Evolutionary conservation across 2,888 invertebrate genomes (phyloP).

Genomic region (Drosophila nigricruria): DNA sequence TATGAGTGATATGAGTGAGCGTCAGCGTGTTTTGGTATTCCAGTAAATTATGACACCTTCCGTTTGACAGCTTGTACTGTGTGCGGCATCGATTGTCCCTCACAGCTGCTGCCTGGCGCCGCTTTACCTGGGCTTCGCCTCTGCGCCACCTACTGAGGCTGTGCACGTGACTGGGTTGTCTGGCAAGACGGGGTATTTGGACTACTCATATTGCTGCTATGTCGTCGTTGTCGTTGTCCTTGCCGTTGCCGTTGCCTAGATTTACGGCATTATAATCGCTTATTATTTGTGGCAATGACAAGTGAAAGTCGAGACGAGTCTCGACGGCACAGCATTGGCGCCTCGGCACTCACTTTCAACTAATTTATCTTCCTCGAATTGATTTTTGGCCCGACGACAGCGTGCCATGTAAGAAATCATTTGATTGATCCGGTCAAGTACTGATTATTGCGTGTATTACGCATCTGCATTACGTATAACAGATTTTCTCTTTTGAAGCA

Average conservation of each 20-base stretch:
- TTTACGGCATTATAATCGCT: constrained; percentile 67
- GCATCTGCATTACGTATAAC: not conserved
- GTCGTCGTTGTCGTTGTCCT: constrained; percentile 2
- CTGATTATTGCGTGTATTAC: not conserved
- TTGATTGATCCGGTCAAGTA: constrained; percentile 9
- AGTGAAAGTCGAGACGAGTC: constrained; percentile 44
- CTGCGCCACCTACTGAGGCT: constrained; percentile 26
- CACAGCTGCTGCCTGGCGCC: not conserved
- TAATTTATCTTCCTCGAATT: constrained; percentile 68
- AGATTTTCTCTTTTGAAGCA: no score
- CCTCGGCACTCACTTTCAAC: constrained; percentile 30
- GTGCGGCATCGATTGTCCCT: constrained; percentile 20
- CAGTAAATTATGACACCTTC: constrained; percentile 48
- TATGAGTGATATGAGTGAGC: constrained; percentile 63
- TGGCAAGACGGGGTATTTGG: not conserved
- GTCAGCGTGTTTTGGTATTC: constrained; percentile 21
- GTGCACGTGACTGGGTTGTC: constrained; percentile 53
- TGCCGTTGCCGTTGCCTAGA: constrained; percentile 30
- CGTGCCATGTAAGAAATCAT: not conserved
- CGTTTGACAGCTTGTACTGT: constrained; percentile 22
- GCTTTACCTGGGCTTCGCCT: constrained; percentile 7
- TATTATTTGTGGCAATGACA: constrained; percentile 62
- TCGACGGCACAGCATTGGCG: not conserved
- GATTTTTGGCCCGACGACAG: constrained; percentile 28
- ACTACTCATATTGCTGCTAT: constrained; percentile 11